These are phyloP conservation scores for Drosophila fuyamai DNA, from an alignment of 1,140 invertebrate genomes.

Conservation along the genomic window DNA sequence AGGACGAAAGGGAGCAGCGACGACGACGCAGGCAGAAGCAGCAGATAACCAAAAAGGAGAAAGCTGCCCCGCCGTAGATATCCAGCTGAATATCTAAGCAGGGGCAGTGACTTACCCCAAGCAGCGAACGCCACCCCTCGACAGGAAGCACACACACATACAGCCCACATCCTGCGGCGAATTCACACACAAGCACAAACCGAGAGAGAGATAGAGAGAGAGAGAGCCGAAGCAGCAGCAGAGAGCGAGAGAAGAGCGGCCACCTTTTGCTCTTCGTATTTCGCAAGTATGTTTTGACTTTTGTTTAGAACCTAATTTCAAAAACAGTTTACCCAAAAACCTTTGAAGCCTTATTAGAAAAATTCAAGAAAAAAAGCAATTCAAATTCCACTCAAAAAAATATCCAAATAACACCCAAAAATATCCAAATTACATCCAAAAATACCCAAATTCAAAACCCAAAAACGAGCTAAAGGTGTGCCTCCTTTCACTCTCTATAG, in stretches of 20 bases:
- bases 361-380: background rate
- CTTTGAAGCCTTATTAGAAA: conserved; percentile 9
- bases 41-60: conserved; percentile 58
- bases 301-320: conserved; percentile 53
- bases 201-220: conserved; percentile 37
- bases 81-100: conserved; percentile 77
- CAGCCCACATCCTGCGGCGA: conserved; percentile 68
- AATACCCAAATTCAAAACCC: conserved; percentile 17
- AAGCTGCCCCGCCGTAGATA: conserved; percentile 66
- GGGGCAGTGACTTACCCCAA: conserved; percentile 67
- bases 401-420: background rate
- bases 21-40: conserved; percentile 65
- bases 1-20: conserved; percentile 29
- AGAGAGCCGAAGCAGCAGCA: conserved; percentile 39
- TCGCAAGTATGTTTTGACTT: conserved; percentile 78
- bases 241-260: conserved; percentile 51
- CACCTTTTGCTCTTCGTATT: conserved; percentile 58
- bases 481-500: conserved; percentile 22
- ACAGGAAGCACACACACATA: conserved; percentile 66
- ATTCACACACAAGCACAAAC: conserved; percentile 51
- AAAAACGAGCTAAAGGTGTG: conserved; percentile 29
- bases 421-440: conserved; percentile 3
- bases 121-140: conserved; percentile 70
- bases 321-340: conserved; percentile 32
- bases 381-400: no score